A percentile compares a stretch with the other conserved stretches of the same genome.
These are phyloP conservation scores for Carpatolechia fugitivella DNA, from an alignment of 2,888 invertebrate genomes.

Conservation along the genomic window DNA sequence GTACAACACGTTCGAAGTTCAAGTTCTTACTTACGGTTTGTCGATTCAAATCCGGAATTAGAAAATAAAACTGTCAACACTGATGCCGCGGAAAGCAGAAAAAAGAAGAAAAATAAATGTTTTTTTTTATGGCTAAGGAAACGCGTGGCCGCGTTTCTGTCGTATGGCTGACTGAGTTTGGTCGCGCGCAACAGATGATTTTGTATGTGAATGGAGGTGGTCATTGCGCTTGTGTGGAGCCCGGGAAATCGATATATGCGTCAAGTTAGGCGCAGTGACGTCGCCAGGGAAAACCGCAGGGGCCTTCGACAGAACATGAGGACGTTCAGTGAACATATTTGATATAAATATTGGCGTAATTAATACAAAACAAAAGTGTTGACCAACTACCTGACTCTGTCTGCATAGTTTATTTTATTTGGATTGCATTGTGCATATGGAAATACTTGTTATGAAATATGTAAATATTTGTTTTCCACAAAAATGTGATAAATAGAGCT, in stretches of 20 bases:
- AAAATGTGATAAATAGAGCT: no score
- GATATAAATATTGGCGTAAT: no score
- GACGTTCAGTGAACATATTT: no score
- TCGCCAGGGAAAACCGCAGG: background rate
- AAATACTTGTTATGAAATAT: no score
- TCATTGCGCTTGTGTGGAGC: constrained; percentile 58
- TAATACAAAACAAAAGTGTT: no score
- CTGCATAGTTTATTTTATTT: no score
- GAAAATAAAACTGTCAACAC: constrained; percentile 3
- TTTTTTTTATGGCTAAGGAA: constrained; percentile 20
- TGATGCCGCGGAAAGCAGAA: background rate
- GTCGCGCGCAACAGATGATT: constrained; percentile 64
- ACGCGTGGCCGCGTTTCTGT: constrained; percentile 46
- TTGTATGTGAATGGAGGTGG: constrained; percentile 44
- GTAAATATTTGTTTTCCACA: no score
- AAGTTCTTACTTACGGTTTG: constrained; percentile 27
- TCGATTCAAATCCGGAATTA: constrained; percentile 4
- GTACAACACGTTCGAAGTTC: constrained; percentile 22
- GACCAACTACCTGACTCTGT: no score
- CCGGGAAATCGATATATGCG: constrained; percentile 56
- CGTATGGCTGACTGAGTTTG: constrained; percentile 65
- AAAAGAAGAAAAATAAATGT: constrained; percentile 17
- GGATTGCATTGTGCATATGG: no score
- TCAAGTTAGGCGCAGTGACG: constrained; percentile 25
- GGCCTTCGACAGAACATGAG: background rate